Evolutionary conservation across 2,888 invertebrate species (phyloP).

Genomic region (Archips crataeganus): DNA sequence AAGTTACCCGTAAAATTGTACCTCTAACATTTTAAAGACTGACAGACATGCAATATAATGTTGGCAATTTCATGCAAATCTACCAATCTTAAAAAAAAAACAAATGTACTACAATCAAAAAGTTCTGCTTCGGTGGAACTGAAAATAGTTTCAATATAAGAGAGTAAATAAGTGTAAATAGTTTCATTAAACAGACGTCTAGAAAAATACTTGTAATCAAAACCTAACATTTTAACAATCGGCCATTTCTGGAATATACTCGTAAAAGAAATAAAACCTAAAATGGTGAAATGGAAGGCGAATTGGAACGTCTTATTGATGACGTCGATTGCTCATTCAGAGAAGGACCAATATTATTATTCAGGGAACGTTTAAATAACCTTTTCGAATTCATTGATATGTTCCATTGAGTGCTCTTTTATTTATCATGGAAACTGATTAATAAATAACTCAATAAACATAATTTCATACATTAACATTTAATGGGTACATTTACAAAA

Average conservation of each 20-base stretch:
- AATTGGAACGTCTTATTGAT: conserved; percentile 56
- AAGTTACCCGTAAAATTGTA: too few relatives aligned
- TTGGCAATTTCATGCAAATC: too few relatives aligned
- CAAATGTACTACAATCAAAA: too few relatives aligned
- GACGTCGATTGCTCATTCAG: conserved; percentile 50
- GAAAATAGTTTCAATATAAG: too few relatives aligned
- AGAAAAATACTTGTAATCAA: conserved; percentile 15
- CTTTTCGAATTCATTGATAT: conserved; percentile 33
- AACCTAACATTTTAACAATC: conserved; percentile 28
- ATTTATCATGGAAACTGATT: not conserved
- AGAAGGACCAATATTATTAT: conserved; percentile 49
- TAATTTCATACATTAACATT: not conserved
- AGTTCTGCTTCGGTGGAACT: too few relatives aligned
- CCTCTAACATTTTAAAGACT: too few relatives aligned
- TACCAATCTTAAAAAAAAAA: too few relatives aligned
- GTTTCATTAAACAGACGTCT: not conserved
- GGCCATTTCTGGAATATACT: conserved; percentile 32
- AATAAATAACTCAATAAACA: not conserved
- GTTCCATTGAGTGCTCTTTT: not conserved
- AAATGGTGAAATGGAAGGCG: conserved; percentile 49
- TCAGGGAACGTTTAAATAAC: conserved; percentile 43
- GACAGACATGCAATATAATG: too few relatives aligned
- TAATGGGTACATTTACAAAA: not conserved
- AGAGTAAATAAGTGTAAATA: too few relatives aligned
- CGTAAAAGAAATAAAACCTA: conserved; percentile 40